These are phyloP conservation scores for Scatophagus argus DNA, from an alignment of 2,113 vertebrate species.

Conservation along the genomic window DNA sequence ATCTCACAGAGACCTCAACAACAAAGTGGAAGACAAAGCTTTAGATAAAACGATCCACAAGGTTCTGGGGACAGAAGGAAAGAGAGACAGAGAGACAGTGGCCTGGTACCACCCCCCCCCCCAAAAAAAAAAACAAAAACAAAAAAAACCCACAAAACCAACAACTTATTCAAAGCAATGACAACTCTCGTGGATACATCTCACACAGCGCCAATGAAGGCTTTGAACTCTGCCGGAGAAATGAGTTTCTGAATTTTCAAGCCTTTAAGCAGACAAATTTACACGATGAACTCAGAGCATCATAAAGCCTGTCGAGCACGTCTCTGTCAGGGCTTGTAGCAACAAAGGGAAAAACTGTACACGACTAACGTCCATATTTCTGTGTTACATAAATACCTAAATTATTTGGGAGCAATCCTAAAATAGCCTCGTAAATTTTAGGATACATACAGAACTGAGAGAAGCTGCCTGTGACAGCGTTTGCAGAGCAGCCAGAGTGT, in stretches of 20 bases:
- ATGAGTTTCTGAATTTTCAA: conserved; percentile 47
- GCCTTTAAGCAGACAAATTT: conserved; percentile 50
- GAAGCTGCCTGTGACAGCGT: neutral
- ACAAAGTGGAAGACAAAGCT: conserved; percentile 1
- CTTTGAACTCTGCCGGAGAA: conserved; percentile 61
- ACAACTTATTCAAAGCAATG: conserved; percentile 47
- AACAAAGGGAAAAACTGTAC: conserved; percentile 49
- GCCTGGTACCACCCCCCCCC: too few species aligned
- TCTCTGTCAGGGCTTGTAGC: conserved; percentile 52
- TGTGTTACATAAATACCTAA: conserved; percentile 49
- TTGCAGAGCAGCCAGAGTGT: neutral
- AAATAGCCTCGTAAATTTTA: conserved; percentile 50
- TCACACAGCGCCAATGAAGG: conserved; percentile 16
- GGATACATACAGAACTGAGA: conserved; percentile 26
- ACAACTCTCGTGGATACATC: conserved; percentile 60
- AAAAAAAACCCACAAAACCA: conserved; percentile 6
- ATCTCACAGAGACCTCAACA: neutral
- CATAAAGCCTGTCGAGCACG: conserved; percentile 29
- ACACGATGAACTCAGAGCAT: conserved; percentile 49
- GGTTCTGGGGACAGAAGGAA: conserved; percentile 8
- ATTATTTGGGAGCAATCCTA: conserved; percentile 43
- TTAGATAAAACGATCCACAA: conserved; percentile 23
- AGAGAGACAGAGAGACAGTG: conserved; percentile 14
- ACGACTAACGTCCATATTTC: conserved; percentile 19
- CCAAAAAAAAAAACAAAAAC: neutral